Conservation (phyloP, 2,113 vertebrate species). For the Lontra canadensis region DNA sequence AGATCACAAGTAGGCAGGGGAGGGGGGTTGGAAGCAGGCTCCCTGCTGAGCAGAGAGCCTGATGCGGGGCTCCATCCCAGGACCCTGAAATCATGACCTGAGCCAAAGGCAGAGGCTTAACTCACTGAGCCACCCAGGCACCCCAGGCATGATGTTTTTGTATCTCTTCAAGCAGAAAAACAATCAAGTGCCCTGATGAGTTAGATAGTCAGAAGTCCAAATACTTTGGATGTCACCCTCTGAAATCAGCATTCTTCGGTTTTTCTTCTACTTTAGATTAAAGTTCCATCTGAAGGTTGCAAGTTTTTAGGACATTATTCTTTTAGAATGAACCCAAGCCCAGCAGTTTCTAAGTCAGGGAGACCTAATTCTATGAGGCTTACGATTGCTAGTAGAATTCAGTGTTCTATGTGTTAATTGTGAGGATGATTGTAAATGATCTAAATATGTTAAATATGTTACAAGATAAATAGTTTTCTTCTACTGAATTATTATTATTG, state of each 20-base stretch:
- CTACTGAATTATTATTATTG: background rate
- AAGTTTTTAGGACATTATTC: background rate
- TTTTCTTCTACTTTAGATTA: background rate
- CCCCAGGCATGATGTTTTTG: background rate
- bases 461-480: background rate
- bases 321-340: background rate
- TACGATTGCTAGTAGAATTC: background rate
- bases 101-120: too few species aligned
- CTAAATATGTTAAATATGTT: background rate
- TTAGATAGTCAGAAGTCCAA: background rate
- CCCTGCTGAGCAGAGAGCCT: too few species aligned
- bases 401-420: background rate
- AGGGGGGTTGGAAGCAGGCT: too few species aligned
- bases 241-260: background rate
- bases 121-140: too few species aligned
- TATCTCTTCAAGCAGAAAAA: background rate
- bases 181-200: background rate
- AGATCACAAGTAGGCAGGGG: too few species aligned
- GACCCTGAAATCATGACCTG: too few species aligned
- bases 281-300: background rate
- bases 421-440: background rate
- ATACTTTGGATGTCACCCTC: background rate
- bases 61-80: too few species aligned
- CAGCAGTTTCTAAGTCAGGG: background rate
- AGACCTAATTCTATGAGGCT: background rate